Evolutionary conservation across 1,140 invertebrate genomes (phyloP).

Genomic region (Drosophila mojavensis): DNA sequence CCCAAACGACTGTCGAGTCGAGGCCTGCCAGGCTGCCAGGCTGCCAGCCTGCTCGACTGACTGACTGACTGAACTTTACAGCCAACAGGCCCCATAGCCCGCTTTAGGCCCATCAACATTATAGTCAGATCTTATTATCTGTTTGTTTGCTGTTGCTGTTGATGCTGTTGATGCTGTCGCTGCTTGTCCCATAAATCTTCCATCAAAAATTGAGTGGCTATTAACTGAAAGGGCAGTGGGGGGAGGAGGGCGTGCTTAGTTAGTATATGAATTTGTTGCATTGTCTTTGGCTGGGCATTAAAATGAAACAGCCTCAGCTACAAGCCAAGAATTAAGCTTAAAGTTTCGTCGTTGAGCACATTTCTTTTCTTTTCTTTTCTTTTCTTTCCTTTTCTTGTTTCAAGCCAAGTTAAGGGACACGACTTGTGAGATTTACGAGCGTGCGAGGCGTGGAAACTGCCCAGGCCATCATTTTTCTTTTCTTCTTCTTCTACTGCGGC

Average conservation of each 20-base stretch:
- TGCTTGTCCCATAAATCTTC: constrained; percentile 60
- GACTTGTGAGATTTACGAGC: constrained; percentile 52
- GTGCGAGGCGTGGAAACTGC: constrained; percentile 27
- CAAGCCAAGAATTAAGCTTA: constrained; percentile 4
- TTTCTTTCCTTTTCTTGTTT: constrained; percentile 34
- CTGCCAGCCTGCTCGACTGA: background rate
- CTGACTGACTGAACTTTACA: constrained; percentile 50
- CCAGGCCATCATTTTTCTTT: constrained; percentile 9
- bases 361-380: constrained; percentile 50
- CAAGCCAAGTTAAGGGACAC: constrained; percentile 36
- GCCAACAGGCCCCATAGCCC: background rate
- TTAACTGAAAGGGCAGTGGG: constrained; percentile 10
- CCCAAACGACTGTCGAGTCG: constrained; percentile 8
- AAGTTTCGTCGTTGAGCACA: constrained; percentile 17
- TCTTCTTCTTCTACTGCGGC: background rate
- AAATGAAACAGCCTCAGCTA: constrained; percentile 16
- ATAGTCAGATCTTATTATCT: constrained; percentile 28
- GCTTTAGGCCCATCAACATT: constrained; percentile 23
- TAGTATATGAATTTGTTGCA: constrained; percentile 17
- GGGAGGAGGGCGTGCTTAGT: background rate
- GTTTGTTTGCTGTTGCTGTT: constrained; percentile 2
- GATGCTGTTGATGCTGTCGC: constrained; percentile 6
- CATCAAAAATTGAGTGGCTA: constrained; percentile 71
- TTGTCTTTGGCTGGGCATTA: constrained; percentile 15
- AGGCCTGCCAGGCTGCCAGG: background rate